Conservation (phyloP, 2,113 vertebrate species). For the Melanocharis versteri region DNA sequence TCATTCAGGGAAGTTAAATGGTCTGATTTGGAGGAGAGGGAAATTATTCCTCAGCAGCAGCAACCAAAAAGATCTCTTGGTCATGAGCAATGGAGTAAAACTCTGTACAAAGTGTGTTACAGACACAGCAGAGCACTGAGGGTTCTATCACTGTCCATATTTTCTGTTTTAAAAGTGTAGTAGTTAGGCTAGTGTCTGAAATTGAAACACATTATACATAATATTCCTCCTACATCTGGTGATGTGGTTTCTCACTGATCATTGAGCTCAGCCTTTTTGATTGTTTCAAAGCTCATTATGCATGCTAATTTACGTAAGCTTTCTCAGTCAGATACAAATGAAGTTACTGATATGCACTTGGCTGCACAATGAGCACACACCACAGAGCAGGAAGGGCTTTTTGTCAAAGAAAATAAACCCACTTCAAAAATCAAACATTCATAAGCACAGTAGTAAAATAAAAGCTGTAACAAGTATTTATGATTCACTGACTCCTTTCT, state of each 20-base stretch:
- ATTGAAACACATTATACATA: background rate
- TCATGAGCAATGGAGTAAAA: background rate
- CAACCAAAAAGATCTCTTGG: background rate
- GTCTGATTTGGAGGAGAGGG: background rate
- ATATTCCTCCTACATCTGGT: background rate
- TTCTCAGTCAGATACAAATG: constrained; percentile 8
- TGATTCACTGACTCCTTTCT: constrained; percentile 10
- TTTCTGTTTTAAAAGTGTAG: background rate
- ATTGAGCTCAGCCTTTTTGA: background rate
- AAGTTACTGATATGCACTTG: background rate
- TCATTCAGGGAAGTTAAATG: background rate
- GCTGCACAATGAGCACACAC: background rate
- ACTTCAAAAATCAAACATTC: constrained; percentile 10
- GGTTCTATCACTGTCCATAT: background rate
- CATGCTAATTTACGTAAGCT: background rate
- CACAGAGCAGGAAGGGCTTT: background rate
- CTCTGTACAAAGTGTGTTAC: background rate
- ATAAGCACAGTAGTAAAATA: background rate
- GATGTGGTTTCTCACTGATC: background rate
- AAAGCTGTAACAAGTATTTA: background rate
- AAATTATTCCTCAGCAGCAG: background rate
- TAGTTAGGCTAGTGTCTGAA: background rate
- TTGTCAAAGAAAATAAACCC: background rate
- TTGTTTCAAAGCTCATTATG: constrained; percentile 24
- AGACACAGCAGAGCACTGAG: background rate